Percentiles rank a stretch among this genome's conserved stretches.
phyloP scores from a whole-genome alignment of 1,140 invertebrate genomes.

The Drosophila murphyi region DNA sequence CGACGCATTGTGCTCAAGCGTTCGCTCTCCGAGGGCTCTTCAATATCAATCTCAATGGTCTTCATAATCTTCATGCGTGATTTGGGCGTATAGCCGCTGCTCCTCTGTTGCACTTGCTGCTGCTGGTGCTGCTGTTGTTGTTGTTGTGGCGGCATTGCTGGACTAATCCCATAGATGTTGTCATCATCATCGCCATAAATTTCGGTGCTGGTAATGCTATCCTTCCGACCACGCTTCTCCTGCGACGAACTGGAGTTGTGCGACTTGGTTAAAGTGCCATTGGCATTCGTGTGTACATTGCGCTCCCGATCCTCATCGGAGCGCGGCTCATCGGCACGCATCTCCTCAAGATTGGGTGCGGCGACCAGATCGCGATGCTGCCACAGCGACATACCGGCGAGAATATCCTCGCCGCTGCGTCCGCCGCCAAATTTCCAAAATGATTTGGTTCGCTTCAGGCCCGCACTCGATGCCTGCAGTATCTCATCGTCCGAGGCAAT shows the following conservation, averaged over 20 bases:
- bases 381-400: constrained; percentile 94
- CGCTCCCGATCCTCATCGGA: constrained; percentile 84
- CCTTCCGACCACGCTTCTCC: constrained; percentile 76
- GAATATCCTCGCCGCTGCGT: constrained; percentile 87
- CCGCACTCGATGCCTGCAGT: constrained; percentile 75
- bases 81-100: constrained; percentile 76
- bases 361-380: constrained; percentile 91
- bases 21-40: constrained; percentile 75
- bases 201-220: constrained; percentile 78
- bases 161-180: constrained; percentile 78
- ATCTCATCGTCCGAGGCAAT: constrained; percentile 83
- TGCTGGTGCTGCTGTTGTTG: constrained; percentile 45
- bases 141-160: constrained; percentile 45
- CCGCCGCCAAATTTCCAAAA: constrained; percentile 92
- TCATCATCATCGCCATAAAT: constrained; percentile 77
- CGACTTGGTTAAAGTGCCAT: constrained; percentile 73
- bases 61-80: constrained; percentile 84
- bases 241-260: constrained; percentile 73
- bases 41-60: constrained; percentile 82
- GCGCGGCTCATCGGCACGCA: constrained; percentile 83
- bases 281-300: constrained; percentile 29
- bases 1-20: constrained; percentile 69
- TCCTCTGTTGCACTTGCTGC: constrained; percentile 29
- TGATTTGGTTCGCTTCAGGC: constrained; percentile 91
- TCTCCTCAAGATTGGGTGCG: constrained; percentile 84